Conservation (phyloP, 2,888 invertebrate genomes). For the Synergus itoensis region DNA sequence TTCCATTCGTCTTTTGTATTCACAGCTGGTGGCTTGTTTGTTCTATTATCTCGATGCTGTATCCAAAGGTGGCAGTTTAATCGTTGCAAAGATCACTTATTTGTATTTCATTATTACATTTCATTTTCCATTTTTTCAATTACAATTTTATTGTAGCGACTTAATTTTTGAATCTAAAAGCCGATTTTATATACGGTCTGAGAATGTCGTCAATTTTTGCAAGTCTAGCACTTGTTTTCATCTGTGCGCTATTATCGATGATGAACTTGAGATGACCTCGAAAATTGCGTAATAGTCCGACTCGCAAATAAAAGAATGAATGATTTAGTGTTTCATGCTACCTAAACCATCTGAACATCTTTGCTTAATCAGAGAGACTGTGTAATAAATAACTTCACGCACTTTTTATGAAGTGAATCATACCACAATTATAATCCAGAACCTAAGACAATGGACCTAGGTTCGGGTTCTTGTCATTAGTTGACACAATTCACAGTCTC, state of each 20-base stretch:
- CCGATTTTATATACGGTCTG: background rate
- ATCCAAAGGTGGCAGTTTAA: background rate
- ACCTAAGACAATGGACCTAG: constrained; percentile 1
- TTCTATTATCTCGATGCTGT: background rate
- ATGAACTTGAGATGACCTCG: constrained; percentile 76
- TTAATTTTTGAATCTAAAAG: background rate
- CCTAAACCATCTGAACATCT: background rate
- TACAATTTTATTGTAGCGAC: background rate
- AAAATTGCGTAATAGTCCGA: constrained; percentile 69
- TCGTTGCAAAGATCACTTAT: background rate
- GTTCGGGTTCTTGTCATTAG: constrained; percentile 25
- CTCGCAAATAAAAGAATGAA: constrained; percentile 26
- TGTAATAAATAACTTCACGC: background rate
- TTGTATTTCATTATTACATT: background rate
- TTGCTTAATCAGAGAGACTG: background rate
- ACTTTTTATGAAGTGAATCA: background rate
- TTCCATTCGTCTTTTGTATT: background rate
- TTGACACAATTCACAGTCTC: constrained; percentile 1
- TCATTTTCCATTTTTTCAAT: background rate
- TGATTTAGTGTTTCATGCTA: constrained; percentile 19
- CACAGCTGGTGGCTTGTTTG: constrained; percentile 4
- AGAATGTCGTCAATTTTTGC: constrained; percentile 52
- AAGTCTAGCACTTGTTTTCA: constrained; percentile 76
- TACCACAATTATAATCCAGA: constrained; percentile 21
- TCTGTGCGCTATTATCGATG: constrained; percentile 74